These are phyloP conservation scores for Lissocephala sabroskyi DNA, from an alignment of 2,888 invertebrate genomes.

Conservation along the genomic window DNA sequence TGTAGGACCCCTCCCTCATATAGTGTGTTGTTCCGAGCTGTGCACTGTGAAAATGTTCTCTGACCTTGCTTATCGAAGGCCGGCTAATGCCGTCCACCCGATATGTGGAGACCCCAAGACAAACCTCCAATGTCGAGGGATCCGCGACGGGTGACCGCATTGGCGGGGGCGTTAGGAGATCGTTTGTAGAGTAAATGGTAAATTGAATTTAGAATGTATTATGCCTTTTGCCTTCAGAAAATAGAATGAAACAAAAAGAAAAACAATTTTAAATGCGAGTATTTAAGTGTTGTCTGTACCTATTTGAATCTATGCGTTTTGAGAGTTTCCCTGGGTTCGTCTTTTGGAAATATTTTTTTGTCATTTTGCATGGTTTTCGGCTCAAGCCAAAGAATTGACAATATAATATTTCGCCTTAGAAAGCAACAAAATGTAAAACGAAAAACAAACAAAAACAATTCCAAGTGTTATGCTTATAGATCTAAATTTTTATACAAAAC, in stretches of 20 bases:
- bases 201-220: slow-evolving; percentile 41
- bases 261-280: slow-evolving; percentile 18
- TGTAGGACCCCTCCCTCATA: too few relatives aligned
- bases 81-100: too few relatives aligned
- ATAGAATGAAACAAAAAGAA: slow-evolving; percentile 14
- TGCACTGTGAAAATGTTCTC: too few relatives aligned
- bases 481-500: slow-evolving; percentile 49
- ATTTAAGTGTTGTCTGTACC: slow-evolving; percentile 22
- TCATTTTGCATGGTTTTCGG: slow-evolving; percentile 67
- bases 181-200: neutral
- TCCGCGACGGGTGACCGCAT: neutral
- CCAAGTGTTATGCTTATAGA: slow-evolving; percentile 61
- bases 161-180: neutral
- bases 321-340: slow-evolving; percentile 4
- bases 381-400: slow-evolving; percentile 69
- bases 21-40: too few relatives aligned
- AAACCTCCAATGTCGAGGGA: slow-evolving; percentile 22
- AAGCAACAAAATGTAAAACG: slow-evolving; percentile 26
- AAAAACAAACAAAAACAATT: slow-evolving; percentile 22
- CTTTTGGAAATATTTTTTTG: slow-evolving; percentile 59
- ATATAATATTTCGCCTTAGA: slow-evolving; percentile 68
- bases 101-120: neutral
- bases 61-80: too few relatives aligned
- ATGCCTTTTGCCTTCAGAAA: slow-evolving; percentile 43
- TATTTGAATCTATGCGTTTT: neutral